Percentiles rank a stretch among this genome's conserved stretches.
These are phyloP conservation scores for Coluber constrictor DNA, from an alignment of 2,797 vertebrate species.

Conservation along the genomic window DNA sequence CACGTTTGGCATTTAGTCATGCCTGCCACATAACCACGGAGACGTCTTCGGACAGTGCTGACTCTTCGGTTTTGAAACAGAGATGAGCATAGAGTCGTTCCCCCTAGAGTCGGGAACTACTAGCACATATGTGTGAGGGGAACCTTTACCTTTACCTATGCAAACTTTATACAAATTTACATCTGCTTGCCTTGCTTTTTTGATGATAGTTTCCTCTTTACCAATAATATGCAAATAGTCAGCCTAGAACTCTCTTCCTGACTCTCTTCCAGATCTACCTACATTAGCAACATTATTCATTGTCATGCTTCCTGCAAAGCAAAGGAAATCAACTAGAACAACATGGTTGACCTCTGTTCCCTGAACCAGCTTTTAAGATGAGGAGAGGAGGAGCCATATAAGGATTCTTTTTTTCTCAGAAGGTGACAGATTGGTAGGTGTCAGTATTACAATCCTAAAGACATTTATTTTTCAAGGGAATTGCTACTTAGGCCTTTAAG, in stretches of 20 bases:
- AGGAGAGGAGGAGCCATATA: not conserved
- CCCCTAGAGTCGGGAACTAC: no score
- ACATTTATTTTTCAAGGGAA: not conserved
- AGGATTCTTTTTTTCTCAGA: not conserved
- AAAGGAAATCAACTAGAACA: not conserved
- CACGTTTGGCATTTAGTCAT: no score
- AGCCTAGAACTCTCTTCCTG: not conserved
- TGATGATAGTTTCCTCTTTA: not conserved
- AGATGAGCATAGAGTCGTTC: no score
- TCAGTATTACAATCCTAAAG: not conserved
- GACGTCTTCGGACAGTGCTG: no score
- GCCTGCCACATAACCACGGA: no score
- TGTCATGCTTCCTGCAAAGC: not conserved
- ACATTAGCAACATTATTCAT: not conserved
- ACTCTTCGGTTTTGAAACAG: no score
- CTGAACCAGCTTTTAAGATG: not conserved
- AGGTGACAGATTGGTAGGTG: not conserved
- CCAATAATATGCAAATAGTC: not conserved
- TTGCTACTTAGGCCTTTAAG: not conserved
- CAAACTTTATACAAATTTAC: not conserved
- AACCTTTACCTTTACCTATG: not conserved
- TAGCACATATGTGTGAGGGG: no score
- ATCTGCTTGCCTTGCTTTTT: not conserved
- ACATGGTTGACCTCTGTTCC: not conserved
- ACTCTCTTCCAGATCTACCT: not conserved